Percentiles rank a stretch among this genome's conserved stretches.
These are phyloP conservation scores for Mormyrus lacerda DNA, from an alignment of 2,113 vertebrate genomes.

Conservation along the genomic window DNA sequence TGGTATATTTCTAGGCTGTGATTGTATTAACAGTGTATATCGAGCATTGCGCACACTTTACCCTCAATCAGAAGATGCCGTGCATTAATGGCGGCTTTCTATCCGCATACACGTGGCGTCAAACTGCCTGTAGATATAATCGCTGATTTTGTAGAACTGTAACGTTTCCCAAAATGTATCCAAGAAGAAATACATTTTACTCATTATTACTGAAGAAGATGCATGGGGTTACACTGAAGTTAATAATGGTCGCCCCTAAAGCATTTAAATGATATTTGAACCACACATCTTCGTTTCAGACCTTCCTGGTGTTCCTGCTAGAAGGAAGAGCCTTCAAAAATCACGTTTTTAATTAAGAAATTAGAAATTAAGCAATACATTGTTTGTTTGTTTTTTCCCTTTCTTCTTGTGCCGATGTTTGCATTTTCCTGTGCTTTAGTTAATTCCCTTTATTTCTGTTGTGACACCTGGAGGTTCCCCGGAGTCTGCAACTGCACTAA, in stretches of 20 bases:
- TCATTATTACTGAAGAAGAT: neutral
- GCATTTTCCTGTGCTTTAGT: neutral
- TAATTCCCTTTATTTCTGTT: neutral
- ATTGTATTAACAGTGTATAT: neutral
- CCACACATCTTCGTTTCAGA: neutral
- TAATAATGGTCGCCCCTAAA: neutral
- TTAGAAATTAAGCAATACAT: neutral
- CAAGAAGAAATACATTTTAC: neutral
- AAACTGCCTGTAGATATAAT: neutral
- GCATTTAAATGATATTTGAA: neutral
- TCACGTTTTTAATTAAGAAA: no score
- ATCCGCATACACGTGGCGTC: neutral
- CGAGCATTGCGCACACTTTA: neutral
- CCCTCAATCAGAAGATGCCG: neutral
- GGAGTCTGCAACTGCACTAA: neutral
- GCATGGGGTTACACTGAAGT: neutral
- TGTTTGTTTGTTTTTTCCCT: neutral
- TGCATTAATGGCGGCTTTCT: neutral
- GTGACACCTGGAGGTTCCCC: neutral
- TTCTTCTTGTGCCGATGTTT: neutral
- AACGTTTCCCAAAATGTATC: neutral
- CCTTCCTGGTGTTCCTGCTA: neutral
- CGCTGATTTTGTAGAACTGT: neutral
- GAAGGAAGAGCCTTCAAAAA: neutral
- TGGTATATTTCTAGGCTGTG: neutral